Conservation (phyloP, 2,888 invertebrate species). For the Polylopha cassiicola region DNA sequence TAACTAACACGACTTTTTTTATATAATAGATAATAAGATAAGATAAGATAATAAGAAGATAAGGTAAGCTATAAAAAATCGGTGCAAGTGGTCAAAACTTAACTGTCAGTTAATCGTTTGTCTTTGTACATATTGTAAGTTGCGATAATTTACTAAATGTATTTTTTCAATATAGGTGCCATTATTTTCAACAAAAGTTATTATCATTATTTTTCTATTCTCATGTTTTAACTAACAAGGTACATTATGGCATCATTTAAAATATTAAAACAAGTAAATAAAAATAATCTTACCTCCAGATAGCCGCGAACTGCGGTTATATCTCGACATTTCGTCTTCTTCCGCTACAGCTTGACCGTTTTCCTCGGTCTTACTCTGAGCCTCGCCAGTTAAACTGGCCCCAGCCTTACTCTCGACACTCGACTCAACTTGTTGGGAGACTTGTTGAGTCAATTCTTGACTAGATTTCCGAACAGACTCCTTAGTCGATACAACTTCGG, state of each 20-base stretch:
- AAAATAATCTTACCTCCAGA: slow-evolving; percentile 72
- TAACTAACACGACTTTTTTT: no score
- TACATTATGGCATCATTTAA: background rate
- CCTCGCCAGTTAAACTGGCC: slow-evolving; percentile 36
- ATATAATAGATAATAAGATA: no score
- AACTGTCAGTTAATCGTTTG: no score
- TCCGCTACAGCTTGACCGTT: slow-evolving; percentile 61
- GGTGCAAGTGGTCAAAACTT: no score
- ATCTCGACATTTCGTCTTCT: slow-evolving; percentile 77
- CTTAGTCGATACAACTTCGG: slow-evolving; percentile 8
- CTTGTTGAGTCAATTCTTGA: slow-evolving; percentile 29
- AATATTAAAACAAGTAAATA: background rate
- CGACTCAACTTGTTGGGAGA: slow-evolving; percentile 9
- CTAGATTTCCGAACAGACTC: slow-evolving; percentile 26
- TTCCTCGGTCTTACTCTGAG: slow-evolving; percentile 32
- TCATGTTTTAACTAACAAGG: background rate
- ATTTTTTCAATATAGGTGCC: no score
- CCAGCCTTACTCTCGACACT: slow-evolving; percentile 22
- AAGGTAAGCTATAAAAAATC: no score
- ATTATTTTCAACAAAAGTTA: no score
- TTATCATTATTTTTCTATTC: no score
- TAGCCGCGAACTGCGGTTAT: slow-evolving; percentile 79
- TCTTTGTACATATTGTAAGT: no score
- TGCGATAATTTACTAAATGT: no score
- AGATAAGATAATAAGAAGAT: no score